Percentiles rank a stretch among this genome's conserved stretches.
These are phyloP conservation scores for Papilio protenor DNA, from an alignment of 2,888 invertebrate genomes.

Conservation along the genomic window DNA sequence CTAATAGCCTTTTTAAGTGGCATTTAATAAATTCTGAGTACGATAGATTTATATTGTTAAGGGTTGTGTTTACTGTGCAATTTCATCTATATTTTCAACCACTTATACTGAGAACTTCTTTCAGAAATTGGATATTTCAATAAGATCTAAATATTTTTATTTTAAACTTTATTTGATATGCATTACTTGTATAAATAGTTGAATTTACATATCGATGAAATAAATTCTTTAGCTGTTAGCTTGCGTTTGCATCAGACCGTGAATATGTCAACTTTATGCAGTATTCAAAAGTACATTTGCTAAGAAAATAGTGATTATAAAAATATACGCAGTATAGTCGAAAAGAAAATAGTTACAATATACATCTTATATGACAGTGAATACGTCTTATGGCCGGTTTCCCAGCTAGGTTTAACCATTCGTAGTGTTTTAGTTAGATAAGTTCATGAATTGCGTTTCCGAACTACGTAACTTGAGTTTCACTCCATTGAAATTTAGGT, in stretches of 20 bases:
- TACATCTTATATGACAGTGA: background rate
- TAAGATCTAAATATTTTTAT: background rate
- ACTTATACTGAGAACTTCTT: background rate
- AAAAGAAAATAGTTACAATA: background rate
- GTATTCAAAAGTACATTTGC: constrained; percentile 2
- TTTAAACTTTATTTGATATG: background rate
- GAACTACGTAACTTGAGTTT: too few species aligned
- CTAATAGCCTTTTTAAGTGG: too few species aligned
- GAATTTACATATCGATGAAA: background rate
- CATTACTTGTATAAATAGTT: background rate
- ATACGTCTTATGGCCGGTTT: background rate
- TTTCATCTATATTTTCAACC: background rate
- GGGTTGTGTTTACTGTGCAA: background rate
- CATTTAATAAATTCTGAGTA: too few species aligned
- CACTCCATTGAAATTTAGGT: too few species aligned
- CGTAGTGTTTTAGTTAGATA: too few species aligned
- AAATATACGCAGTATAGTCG: background rate
- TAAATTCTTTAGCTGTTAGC: background rate
- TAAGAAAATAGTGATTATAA: constrained; percentile 4
- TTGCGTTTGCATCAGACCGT: constrained; percentile 8
- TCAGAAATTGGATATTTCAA: background rate
- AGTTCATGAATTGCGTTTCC: too few species aligned
- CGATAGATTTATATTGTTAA: too few species aligned
- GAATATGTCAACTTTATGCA: constrained; percentile 7
- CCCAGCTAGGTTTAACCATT: too few species aligned